These are phyloP conservation scores for Pedetes capensis DNA, from an alignment of 2,113 vertebrate genomes.

Conservation along the genomic window DNA sequence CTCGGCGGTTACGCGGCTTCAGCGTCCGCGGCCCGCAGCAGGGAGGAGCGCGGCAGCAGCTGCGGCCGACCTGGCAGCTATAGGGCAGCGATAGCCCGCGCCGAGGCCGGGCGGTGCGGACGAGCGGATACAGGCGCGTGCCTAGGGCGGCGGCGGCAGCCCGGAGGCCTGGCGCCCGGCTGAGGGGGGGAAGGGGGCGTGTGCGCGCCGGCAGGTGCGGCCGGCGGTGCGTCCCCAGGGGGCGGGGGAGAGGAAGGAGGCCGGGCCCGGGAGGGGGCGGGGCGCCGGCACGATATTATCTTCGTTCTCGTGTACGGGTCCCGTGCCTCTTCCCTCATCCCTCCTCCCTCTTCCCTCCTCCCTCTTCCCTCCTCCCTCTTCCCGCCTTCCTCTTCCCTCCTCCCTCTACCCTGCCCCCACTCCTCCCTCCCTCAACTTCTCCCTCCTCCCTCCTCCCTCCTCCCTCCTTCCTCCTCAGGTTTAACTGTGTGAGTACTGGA, in stretches of 20 bases:
- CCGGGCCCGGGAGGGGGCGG: not conserved
- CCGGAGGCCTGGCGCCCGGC: not conserved
- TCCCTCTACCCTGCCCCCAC: not conserved
- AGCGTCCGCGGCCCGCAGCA: not conserved
- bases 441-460: not conserved
- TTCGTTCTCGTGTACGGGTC: not conserved
- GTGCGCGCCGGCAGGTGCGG: constrained; percentile 51
- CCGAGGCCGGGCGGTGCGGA: constrained; percentile 21
- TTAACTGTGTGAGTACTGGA: constrained; percentile 57
- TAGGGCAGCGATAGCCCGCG: constrained; percentile 34
- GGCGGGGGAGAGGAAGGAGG: not conserved
- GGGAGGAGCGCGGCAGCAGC: not conserved
- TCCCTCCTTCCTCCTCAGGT: not conserved
- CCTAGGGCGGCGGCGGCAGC: constrained; percentile 34
- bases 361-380: too few species aligned
- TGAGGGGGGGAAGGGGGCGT: constrained; percentile 67
- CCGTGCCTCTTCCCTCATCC: not conserved
- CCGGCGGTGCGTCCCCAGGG: not conserved
- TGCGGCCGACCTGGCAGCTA: not conserved
- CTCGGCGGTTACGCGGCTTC: not conserved
- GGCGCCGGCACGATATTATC: not conserved
- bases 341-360: not conserved
- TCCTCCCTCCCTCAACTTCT: too few species aligned
- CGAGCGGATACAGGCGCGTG: constrained; percentile 11
- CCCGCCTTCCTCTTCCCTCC: not conserved